A percentile compares a stretch with the other conserved stretches of the same genome.
These are phyloP conservation scores for Diabrotica virgifera DNA, from an alignment of 1,140 invertebrate species.

Conservation along the genomic window DNA sequence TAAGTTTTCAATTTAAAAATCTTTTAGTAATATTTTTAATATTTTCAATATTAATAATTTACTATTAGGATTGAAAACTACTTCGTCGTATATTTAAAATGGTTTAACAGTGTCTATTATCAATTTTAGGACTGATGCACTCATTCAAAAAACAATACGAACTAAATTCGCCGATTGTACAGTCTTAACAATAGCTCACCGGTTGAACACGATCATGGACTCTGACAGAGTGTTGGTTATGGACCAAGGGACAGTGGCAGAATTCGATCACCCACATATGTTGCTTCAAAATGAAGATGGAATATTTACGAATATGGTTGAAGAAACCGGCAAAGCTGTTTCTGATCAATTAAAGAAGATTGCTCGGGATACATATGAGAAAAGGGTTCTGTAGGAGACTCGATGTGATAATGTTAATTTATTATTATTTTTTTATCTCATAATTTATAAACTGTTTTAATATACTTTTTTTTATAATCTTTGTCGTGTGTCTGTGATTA, in stretches of 20 bases:
- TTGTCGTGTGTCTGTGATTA: too few species aligned
- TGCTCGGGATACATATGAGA: slow-evolving; percentile 43
- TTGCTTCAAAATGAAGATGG: slow-evolving; percentile 60
- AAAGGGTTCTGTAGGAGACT: not conserved
- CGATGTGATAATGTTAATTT: too few species aligned
- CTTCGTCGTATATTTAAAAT: too few species aligned
- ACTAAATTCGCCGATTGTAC: slow-evolving; percentile 55
- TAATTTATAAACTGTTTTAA: too few species aligned
- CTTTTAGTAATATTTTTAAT: too few species aligned
- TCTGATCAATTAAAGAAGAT: slow-evolving; percentile 48
- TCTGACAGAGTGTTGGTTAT: slow-evolving; percentile 67
- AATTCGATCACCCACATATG: slow-evolving; percentile 67
- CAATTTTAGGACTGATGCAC: slow-evolving; percentile 54
- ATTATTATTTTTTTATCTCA: too few species aligned
- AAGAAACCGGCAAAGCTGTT: slow-evolving; percentile 52
- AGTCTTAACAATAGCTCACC: slow-evolving; percentile 70
- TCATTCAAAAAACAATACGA: slow-evolving; percentile 69
- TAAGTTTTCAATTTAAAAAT: too few species aligned
- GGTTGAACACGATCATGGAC: slow-evolving; percentile 76
- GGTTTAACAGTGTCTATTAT: not conserved
- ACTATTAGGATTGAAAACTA: too few species aligned
- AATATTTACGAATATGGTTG: slow-evolving; percentile 58
- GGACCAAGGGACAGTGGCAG: slow-evolving; percentile 61
- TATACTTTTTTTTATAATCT: too few species aligned
- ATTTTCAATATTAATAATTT: too few species aligned